These are phyloP conservation scores for Odobenus rosmarus DNA, from an alignment of 2,113 vertebrate genomes.

Conservation along the genomic window DNA sequence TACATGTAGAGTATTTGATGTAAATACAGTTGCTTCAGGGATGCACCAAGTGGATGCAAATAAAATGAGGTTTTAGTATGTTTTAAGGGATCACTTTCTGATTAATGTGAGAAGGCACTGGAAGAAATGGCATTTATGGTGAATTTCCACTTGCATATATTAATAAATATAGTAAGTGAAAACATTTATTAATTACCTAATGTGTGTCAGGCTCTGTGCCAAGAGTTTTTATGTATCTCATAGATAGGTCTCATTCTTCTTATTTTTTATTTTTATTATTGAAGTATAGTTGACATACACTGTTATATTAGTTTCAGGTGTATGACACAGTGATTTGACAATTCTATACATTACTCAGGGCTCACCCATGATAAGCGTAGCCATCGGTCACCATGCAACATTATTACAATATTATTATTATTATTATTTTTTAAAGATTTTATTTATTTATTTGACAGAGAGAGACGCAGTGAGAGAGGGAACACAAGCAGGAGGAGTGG, in stretches of 20 bases:
- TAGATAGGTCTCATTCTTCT: not conserved
- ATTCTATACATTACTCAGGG: not conserved
- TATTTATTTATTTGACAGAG: too few species aligned
- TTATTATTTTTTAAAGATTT: too few species aligned
- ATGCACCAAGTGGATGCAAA: not conserved
- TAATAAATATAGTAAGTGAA: slow-evolving; percentile 31
- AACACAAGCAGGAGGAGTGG: too few species aligned
- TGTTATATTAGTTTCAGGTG: not conserved
- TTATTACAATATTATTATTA: not conserved
- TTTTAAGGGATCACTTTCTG: not conserved
- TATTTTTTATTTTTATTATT: not conserved
- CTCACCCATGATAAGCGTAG: not conserved
- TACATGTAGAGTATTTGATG: not conserved
- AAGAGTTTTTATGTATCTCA: not conserved
- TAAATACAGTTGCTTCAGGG: not conserved
- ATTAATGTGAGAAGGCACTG: not conserved
- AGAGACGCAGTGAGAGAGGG: too few species aligned
- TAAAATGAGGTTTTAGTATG: not conserved
- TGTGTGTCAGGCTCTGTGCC: not conserved
- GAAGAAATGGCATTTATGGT: not conserved
- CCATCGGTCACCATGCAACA: not conserved
- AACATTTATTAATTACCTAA: not conserved
- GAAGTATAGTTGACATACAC: not conserved
- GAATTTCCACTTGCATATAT: not conserved
- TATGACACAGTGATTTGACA: not conserved